Evolutionary conservation across 2,888 invertebrate species (phyloP).

Genomic region (Euspilapteryx auroguttella): DNA sequence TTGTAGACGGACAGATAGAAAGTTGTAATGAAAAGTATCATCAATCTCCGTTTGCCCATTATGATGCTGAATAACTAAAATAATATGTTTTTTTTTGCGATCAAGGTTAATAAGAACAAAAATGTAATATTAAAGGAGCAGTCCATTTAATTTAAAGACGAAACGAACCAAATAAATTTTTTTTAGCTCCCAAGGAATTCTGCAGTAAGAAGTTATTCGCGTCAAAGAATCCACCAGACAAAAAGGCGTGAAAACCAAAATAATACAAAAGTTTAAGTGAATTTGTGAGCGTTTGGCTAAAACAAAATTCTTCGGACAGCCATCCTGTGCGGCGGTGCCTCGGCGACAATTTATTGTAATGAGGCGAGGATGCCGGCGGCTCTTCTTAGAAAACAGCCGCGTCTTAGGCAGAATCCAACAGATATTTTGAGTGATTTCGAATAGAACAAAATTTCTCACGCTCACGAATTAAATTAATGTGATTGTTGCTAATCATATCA

Average conservation of each 20-base stretch:
- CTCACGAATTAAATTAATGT: no score
- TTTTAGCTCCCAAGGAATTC: no score
- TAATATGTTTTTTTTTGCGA: no score
- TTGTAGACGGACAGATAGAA: no score
- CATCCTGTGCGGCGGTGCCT: slow-evolving; percentile 60
- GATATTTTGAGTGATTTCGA: slow-evolving; percentile 3
- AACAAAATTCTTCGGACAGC: slow-evolving; percentile 57
- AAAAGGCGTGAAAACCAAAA: slow-evolving; percentile 61
- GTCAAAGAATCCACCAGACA: slow-evolving; percentile 50
- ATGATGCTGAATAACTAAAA: no score
- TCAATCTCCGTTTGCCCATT: no score
- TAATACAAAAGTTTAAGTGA: slow-evolving; percentile 55
- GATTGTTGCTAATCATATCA: no score
- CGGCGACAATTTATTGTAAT: slow-evolving; percentile 52
- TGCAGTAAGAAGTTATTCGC: slow-evolving; percentile 54
- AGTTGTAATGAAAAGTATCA: no score
- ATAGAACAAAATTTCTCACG: slow-evolving; percentile 17
- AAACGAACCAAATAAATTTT: no score
- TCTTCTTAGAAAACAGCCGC: slow-evolving; percentile 43
- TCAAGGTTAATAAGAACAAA: no score
- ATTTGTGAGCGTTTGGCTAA: slow-evolving; percentile 60
- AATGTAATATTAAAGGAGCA: no score
- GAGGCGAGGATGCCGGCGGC: slow-evolving; percentile 35
- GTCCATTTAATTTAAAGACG: no score
- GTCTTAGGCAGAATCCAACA: slow-evolving; percentile 37